Percentiles rank a stretch among this genome's conserved stretches.
Evolutionary conservation across 1,140 invertebrate genomes (phyloP).

Genomic region (Daktulosphaira vitifoliae): DNA sequence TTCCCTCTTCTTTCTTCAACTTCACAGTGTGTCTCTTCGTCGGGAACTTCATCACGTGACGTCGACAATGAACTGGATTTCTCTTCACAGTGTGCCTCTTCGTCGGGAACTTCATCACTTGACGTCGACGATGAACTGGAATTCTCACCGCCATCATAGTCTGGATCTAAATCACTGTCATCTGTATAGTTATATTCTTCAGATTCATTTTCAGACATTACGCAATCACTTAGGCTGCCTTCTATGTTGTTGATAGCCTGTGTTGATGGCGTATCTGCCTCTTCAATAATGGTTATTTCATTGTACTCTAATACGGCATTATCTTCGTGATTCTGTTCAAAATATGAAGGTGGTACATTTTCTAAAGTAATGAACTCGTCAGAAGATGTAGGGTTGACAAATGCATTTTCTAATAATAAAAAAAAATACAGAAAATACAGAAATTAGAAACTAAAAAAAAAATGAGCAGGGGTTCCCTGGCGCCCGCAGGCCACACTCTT

Average conservation of each 20-base stretch:
- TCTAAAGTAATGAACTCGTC: slow-evolving; percentile 2
- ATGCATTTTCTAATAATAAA: background rate
- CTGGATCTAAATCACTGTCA: slow-evolving; percentile 9
- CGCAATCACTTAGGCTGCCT: background rate
- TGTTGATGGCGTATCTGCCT: background rate
- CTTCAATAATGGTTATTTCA: background rate
- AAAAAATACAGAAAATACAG: too few species aligned
- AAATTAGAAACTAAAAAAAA: too few species aligned
- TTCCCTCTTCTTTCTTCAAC: background rate
- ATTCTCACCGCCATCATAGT: slow-evolving; percentile 8
- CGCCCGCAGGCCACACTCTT: too few species aligned
- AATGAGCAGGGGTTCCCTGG: slow-evolving; percentile 2
- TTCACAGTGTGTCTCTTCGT: too few species aligned
- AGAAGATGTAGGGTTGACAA: slow-evolving; percentile 3
- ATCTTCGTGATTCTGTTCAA: background rate
- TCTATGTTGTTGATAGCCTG: background rate
- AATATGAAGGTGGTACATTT: background rate
- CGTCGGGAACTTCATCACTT: slow-evolving; percentile 1
- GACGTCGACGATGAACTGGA: slow-evolving; percentile 1
- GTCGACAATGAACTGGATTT: too few species aligned
- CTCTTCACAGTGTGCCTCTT: too few species aligned
- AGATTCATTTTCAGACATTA: slow-evolving; percentile 4
- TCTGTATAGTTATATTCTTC: background rate
- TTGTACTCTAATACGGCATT: background rate
- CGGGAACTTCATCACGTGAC: background rate